phyloP scores from a whole-genome alignment of 35 echinoderm and acorn worm species.

The Lytechinus pictus region DNA sequence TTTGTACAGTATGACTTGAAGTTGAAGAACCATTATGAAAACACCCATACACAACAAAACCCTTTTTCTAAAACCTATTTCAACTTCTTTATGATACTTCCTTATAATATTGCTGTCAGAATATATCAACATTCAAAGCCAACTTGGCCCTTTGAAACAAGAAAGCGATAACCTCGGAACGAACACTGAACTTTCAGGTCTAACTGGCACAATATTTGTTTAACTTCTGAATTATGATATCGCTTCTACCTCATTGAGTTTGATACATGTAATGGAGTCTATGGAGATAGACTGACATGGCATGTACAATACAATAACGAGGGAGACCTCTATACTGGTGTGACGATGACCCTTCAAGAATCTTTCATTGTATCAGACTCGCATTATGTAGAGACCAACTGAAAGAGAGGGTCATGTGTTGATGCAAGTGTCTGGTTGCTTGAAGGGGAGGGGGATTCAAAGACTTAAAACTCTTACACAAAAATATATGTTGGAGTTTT shows the following conservation, averaged over 20 bases:
- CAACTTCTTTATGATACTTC: no score
- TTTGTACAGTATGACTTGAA: no score
- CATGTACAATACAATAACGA: background rate
- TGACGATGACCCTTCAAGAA: background rate
- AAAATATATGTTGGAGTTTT: no score
- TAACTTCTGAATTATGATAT: constrained; percentile 20
- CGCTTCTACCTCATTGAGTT: background rate
- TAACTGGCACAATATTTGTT: background rate
- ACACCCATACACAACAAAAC: no score
- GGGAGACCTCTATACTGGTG: background rate
- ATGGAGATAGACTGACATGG: background rate
- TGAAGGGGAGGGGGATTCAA: no score
- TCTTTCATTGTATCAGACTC: background rate
- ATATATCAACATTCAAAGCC: background rate
- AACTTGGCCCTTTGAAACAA: background rate
- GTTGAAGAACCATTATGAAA: no score
- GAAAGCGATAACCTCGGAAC: background rate
- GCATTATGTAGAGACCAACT: background rate
- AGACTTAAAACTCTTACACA: no score
- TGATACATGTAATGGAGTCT: background rate
- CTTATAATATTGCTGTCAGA: background rate
- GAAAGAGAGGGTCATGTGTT: background rate
- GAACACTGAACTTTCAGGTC: background rate
- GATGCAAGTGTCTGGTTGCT: background rate
- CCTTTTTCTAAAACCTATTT: no score